phyloP scores from a whole-genome alignment of 37 sponge, comb jelly and placozoan species.

The Chondrosia reniformis region DNA sequence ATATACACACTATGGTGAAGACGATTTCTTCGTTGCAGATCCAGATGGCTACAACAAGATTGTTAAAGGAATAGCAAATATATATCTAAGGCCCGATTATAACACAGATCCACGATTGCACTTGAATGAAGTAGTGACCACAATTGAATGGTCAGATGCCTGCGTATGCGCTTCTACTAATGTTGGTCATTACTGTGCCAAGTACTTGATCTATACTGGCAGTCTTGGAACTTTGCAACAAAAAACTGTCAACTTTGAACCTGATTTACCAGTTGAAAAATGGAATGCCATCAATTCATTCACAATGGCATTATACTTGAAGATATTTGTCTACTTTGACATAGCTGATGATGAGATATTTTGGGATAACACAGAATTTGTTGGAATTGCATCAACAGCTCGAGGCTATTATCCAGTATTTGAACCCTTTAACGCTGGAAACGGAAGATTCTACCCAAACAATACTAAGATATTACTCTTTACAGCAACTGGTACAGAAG shows the following conservation, averaged over 20 bases:
- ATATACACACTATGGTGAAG: slow-evolving; percentile 1
- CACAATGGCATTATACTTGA: not conserved
- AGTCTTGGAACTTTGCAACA: slow-evolving; percentile 24
- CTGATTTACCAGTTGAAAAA: slow-evolving; percentile 14
- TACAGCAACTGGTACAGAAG: not conserved
- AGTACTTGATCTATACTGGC: slow-evolving; percentile 6
- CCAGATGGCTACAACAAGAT: not conserved
- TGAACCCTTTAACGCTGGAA: not conserved
- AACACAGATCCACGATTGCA: slow-evolving; percentile 10
- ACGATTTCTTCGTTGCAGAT: slow-evolving; percentile 15
- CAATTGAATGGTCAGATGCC: slow-evolving; percentile 4
- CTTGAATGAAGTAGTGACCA: slow-evolving; percentile 18
- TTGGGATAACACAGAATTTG: not conserved
- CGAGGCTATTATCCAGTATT: slow-evolving; percentile 22
- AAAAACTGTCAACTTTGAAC: not conserved
- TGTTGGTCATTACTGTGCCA: not conserved
- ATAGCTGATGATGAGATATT: not conserved
- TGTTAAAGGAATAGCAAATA: not conserved
- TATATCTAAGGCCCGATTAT: not conserved
- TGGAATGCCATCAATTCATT: slow-evolving; percentile 9
- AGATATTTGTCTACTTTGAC: slow-evolving; percentile 21
- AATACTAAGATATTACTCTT: not conserved
- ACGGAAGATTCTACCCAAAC: not conserved
- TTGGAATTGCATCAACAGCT: not conserved
- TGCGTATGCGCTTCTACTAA: slow-evolving; percentile 4